Base-by-base conservation (phyloP, 2,113 vertebrate genomes). In the Sciurus niger region DNA sequence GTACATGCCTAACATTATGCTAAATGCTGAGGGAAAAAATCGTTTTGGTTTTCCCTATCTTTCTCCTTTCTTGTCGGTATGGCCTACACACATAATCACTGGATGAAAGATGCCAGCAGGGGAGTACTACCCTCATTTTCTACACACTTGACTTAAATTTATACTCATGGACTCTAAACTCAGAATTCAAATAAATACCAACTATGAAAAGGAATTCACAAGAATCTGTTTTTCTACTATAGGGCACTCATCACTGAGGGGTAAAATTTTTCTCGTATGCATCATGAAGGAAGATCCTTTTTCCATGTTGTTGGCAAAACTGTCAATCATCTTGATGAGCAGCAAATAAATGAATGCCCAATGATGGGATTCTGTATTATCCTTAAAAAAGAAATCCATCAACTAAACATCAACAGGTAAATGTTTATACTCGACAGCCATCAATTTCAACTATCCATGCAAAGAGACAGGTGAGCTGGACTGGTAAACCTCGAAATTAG, bases 401-500 rank as follows among this genome's bases (percentile, higher is more conserved):
- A 98, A 98, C 98, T 98, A 98, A 98, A 98, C 98, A 98, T 98
- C 98, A 98, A 98, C 98, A 99, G 98, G 98, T 99, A 98, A 98
- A 98, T 98, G 98, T 98, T 98, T 98, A 98, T 98, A 98, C 98
- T 97, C 76, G 95, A 99, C 98, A 98, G 98, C 98, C 98, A 99
- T 99, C 98, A 99, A 98, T 98, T 99, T 98, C 98, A 99, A 98
- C 98, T 98, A 99, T 53, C 98, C 98, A 99, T 98, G 98, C 98
- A 99, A 99, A 99, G 93, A 99, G 98, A 98, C 98, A 99, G 98
- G 99, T 99, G 98, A 99, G 99, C 98, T 98, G 98, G 98, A 99
- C 98, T 99, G 98, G 98, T 99, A 99, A 99, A 99, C 98, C 98
- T 99, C 98, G 98, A 99, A 99, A 99, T 99, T 99, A 99, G 98